Conservation (phyloP, 2,888 invertebrate genomes). For the Aphodius sticticus region DNA sequence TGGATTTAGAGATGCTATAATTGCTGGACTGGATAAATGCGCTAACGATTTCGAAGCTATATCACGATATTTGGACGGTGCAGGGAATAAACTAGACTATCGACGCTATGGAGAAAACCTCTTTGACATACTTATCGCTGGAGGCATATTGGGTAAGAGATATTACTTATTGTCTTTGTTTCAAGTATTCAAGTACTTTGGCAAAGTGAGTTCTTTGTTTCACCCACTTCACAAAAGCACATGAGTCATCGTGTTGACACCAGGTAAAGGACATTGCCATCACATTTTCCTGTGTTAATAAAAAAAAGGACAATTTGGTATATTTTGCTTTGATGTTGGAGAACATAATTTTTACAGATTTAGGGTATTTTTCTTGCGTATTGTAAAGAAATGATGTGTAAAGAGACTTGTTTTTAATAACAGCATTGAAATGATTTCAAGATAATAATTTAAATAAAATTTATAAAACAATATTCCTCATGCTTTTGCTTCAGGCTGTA, state of each 20-base stretch:
- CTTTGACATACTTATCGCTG: constrained; percentile 97
- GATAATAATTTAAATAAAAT: too few species aligned
- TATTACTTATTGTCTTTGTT: constrained; percentile 17
- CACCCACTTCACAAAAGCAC: neutral
- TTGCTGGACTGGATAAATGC: constrained; percentile 94
- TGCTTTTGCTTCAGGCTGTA: too few species aligned
- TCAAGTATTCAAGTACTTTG: neutral
- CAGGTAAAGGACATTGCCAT: neutral
- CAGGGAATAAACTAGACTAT: constrained; percentile 96
- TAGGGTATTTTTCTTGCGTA: too few species aligned
- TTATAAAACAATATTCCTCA: too few species aligned
- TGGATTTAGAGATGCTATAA: constrained; percentile 97
- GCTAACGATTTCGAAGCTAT: constrained; percentile 95
- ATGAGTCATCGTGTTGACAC: neutral
- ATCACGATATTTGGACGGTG: constrained; percentile 92
- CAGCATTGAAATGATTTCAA: too few species aligned
- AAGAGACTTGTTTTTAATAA: too few species aligned
- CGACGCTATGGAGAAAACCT: constrained; percentile 97
- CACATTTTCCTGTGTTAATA: too few species aligned
- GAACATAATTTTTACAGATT: too few species aligned
- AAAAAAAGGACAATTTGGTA: too few species aligned
- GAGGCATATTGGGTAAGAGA: constrained; percentile 86
- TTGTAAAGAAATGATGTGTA: too few species aligned
- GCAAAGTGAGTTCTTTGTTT: neutral
- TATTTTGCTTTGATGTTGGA: too few species aligned